Conservation (phyloP, 2,113 vertebrate species). For the Lasiurus cinereus region DNA sequence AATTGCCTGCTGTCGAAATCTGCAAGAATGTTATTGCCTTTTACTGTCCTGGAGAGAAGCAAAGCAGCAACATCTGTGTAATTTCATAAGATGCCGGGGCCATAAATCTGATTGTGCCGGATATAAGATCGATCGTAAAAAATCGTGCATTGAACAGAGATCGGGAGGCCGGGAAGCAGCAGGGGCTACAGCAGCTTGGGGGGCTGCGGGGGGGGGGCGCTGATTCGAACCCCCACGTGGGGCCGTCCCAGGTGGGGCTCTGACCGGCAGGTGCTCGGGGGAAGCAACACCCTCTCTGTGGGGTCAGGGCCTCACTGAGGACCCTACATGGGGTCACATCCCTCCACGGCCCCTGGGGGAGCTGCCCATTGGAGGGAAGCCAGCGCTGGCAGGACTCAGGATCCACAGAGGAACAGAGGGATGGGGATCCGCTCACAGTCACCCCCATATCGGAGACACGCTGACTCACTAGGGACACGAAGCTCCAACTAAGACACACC, state of each 20-base stretch:
- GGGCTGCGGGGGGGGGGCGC: background rate
- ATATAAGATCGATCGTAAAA: constrained; percentile 89
- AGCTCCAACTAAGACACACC: background rate
- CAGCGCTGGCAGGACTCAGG: background rate
- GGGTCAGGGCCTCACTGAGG: background rate
- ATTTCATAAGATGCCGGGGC: constrained; percentile 90
- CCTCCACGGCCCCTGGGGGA: background rate
- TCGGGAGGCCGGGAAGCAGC: constrained; percentile 56
- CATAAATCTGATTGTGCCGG: constrained; percentile 91
- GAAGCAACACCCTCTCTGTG: background rate
- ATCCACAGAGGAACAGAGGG: background rate
- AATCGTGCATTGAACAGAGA: constrained; percentile 84
- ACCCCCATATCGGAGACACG: background rate
- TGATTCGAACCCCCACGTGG: background rate
- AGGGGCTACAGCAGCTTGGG: constrained; percentile 14
- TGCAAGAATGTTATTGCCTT: constrained; percentile 93
- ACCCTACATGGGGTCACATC: background rate
- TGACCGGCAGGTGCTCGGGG: constrained; percentile 56
- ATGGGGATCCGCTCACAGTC: background rate
- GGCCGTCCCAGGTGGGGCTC: background rate
- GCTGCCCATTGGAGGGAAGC: background rate
- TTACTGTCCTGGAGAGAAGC: constrained; percentile 91
- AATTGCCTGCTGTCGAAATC: constrained; percentile 92
- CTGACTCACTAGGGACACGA: background rate
- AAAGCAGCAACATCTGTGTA: constrained; percentile 89